Percentiles rank a stretch among this genome's conserved stretches.
These are phyloP conservation scores for Poliocrania exsul DNA, from an alignment of 2,797 vertebrate genomes.

Conservation along the genomic window DNA sequence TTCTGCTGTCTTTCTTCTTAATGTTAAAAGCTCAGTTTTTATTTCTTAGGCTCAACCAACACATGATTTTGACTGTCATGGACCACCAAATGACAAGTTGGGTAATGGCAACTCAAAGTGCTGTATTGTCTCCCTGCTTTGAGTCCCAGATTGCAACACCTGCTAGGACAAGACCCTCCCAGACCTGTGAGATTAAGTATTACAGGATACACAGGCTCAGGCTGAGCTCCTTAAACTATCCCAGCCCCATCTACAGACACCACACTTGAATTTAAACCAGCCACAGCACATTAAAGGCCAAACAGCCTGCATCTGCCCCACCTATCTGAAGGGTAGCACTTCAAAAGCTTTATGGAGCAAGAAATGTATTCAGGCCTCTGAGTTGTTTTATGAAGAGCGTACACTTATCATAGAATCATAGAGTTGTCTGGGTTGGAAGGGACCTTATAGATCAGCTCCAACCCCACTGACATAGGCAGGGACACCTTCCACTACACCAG, in stretches of 20 bases:
- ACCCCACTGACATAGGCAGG: background rate
- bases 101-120: background rate
- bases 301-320: background rate
- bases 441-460: background rate
- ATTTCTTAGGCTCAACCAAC: background rate
- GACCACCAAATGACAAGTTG: background rate
- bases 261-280: background rate
- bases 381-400: rapidly evolving
- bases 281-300: background rate
- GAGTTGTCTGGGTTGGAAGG: background rate
- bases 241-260: background rate
- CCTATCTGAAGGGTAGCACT: background rate
- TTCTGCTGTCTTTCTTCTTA: background rate
- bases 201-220: background rate
- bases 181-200: background rate
- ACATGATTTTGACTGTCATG: background rate
- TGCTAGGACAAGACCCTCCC: background rate
- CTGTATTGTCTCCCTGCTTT: background rate
- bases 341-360: background rate
- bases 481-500: background rate
- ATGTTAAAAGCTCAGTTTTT: background rate
- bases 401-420: background rate
- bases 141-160: background rate
- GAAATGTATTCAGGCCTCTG: background rate
- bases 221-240: background rate